These are phyloP conservation scores for Crotalus helleri DNA, from an alignment of 2,113 vertebrate species.

Conservation along the genomic window DNA sequence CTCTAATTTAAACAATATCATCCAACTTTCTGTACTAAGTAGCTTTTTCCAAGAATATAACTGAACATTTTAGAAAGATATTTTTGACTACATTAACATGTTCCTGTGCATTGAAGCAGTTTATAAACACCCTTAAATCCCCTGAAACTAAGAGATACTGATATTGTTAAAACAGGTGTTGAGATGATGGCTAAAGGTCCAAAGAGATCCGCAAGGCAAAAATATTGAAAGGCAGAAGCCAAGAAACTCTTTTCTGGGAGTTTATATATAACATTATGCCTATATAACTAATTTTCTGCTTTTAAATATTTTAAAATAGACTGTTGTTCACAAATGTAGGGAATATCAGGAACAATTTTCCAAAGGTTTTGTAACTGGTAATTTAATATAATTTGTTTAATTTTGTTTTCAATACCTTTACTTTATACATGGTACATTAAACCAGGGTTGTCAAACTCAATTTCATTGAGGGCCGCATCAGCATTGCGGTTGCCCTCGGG, in stretches of 20 bases:
- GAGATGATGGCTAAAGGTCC: neutral
- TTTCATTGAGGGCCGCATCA: too few relatives aligned
- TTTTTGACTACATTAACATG: neutral
- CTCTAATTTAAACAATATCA: conserved; percentile 44
- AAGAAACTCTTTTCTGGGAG: conserved; percentile 9
- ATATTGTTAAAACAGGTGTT: neutral
- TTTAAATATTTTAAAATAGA: neutral
- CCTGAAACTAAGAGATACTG: neutral
- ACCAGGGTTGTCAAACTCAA: too few relatives aligned
- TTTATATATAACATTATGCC: neutral
- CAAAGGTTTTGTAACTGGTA: neutral
- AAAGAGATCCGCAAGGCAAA: neutral
- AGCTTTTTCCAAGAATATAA: neutral
- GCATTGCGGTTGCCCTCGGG: too few relatives aligned
- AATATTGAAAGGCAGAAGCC: neutral
- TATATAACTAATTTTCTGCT: conserved; percentile 2
- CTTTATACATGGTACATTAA: neutral
- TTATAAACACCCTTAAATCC: neutral
- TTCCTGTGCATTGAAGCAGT: neutral
- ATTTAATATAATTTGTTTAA: too few relatives aligned
- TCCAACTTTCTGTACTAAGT: conserved; percentile 28
- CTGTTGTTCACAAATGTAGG: neutral
- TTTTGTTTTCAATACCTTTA: neutral
- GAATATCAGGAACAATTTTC: neutral
- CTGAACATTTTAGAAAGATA: conserved; percentile 29